These are phyloP conservation scores for Vulpes vulpes DNA, from an alignment of 2,113 vertebrate genomes.

Conservation along the genomic window DNA sequence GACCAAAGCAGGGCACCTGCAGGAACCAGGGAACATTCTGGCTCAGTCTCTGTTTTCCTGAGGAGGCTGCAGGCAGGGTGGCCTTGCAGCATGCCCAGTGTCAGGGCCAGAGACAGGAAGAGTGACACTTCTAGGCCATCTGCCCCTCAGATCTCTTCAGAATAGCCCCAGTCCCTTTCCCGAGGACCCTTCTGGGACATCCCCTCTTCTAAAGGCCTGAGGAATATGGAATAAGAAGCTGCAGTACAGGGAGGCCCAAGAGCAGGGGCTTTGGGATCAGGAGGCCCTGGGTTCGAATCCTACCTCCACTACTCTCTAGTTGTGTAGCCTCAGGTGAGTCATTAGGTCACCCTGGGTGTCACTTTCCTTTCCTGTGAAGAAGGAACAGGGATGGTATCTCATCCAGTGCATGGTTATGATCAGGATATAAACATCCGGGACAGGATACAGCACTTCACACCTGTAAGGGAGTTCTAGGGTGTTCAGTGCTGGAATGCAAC, in stretches of 20 bases:
- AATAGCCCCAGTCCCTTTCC: background rate
- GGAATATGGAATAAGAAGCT: background rate
- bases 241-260: background rate
- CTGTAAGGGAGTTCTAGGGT: background rate
- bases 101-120: background rate
- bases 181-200: background rate
- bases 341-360: background rate
- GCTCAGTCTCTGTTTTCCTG: background rate
- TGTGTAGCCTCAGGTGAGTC: background rate
- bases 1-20: background rate
- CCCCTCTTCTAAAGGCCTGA: background rate
- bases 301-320: background rate
- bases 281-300: background rate
- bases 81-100: background rate
- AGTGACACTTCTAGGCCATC: background rate
- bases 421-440: background rate
- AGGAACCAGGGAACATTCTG: background rate
- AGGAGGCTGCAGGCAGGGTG: background rate
- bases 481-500: background rate
- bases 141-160: background rate
- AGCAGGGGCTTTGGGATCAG: background rate
- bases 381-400: background rate
- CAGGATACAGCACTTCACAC: background rate
- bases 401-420: background rate
- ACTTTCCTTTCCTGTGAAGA: background rate